Evolutionary conservation across 1,140 invertebrate species (phyloP), one percentile per base, ranked within the genome.

Genomic region (Drosophila grimshawi): DNA sequence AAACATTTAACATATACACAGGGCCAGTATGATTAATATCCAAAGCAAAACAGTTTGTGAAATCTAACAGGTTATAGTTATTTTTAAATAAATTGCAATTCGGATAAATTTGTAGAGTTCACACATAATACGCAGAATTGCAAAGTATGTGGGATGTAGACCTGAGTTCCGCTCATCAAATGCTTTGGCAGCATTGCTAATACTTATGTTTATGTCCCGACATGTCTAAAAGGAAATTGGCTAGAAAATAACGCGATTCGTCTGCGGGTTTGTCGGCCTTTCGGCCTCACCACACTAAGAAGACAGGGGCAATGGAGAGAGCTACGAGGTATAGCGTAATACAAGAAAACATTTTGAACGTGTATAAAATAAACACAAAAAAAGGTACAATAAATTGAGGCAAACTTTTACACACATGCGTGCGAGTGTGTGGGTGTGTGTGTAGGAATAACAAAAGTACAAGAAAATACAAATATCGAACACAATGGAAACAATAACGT

Each of bases 401-500:
- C 66, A 71, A 86, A 86, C 79, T 51, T 75, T 86, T 74, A 64
- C 59, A 52, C 41, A 52, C 32, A 10, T 32, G 33, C n/a, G 29
- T 39, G 29, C 37, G 35, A 35, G 32, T 61, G 46, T 66, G 29
- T 63, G 49, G 68, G 57, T 51, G 59, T 64, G 53, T 68, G 56
- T 65, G 46, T 52, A 59, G 71, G 62, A 76, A 72, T 69, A 86
- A 86, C 73, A 88, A 80, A 83, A 77, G 76, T 80, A 88, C 76
- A 88, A 86, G 83, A 88, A 86, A 88, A 88, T 46, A 88, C 83
- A 88, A 88, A 88, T 88, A 88, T 89, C 85, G 83, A 89, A 88
- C 83, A 83, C 80, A 88, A 88, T 83, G 85, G 83, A 88, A 89
- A 89, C 85, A 89, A 89, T 85, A 89, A 85, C 77, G 85, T 89